Percentiles rank a stretch among this genome's conserved stretches.
These are phyloP conservation scores for Heliconius charithonia DNA, from an alignment of 2,888 invertebrate species.

Conservation along the genomic window DNA sequence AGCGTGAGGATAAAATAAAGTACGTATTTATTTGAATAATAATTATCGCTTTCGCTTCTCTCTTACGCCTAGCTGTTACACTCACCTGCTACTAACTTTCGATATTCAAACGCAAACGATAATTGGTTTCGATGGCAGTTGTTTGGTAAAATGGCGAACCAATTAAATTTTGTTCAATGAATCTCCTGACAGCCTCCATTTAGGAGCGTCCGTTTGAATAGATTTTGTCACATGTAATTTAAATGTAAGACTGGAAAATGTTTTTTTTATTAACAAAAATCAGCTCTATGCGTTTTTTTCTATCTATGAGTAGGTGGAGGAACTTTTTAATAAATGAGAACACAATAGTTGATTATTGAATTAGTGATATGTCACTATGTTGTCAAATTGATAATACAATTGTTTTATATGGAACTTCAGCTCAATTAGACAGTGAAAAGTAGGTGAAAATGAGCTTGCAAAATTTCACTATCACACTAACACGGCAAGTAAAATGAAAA, in stretches of 20 bases:
- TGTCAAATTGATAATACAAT: too few relatives aligned
- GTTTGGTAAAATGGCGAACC: slow-evolving; percentile 70
- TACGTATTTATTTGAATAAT: not conserved
- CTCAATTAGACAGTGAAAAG: too few relatives aligned
- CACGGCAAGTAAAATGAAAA: too few relatives aligned
- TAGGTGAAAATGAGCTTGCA: too few relatives aligned
- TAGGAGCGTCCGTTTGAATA: not conserved
- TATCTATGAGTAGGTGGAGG: too few relatives aligned
- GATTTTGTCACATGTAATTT: slow-evolving; percentile 10
- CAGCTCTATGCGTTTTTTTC: not conserved
- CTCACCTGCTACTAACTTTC: slow-evolving; percentile 79
- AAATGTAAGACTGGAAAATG: not conserved
- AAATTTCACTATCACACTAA: too few relatives aligned
- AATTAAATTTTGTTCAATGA: slow-evolving; percentile 75
- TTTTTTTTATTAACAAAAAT: not conserved
- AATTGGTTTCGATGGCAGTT: slow-evolving; percentile 78
- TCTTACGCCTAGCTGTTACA: slow-evolving; percentile 58
- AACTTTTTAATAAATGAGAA: too few relatives aligned
- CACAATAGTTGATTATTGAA: too few relatives aligned
- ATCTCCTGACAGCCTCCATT: slow-evolving; percentile 39
- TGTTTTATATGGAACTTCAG: too few relatives aligned
- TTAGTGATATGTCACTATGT: not conserved
- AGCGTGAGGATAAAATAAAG: too few relatives aligned
- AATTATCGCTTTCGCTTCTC: slow-evolving; percentile 51
- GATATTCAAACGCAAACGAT: slow-evolving; percentile 78